These are phyloP conservation scores for Maccullochella peelii DNA, from an alignment of 2,113 vertebrate species.

Conservation along the genomic window DNA sequence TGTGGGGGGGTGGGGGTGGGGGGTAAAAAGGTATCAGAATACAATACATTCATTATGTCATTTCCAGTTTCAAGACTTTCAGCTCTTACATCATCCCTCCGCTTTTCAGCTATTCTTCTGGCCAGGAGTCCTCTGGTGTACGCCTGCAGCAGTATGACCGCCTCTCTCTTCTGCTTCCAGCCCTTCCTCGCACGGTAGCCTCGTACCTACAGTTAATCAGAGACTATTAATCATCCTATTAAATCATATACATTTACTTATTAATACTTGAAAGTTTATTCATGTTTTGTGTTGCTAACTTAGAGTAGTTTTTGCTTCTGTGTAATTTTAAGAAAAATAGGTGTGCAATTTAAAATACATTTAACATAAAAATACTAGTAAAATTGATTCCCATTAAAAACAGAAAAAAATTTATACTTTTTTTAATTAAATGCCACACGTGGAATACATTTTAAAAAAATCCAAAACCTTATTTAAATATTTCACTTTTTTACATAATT, in stretches of 20 bases:
- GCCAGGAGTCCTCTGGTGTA: slow-evolving; percentile 85
- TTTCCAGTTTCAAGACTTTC: neutral
- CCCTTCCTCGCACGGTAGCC: slow-evolving; percentile 83
- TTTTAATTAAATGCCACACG: neutral
- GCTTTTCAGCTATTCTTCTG: slow-evolving; percentile 69
- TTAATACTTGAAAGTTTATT: neutral
- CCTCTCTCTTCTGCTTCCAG: slow-evolving; percentile 78
- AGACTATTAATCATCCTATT: neutral
- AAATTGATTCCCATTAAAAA: neutral
- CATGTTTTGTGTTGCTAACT: neutral
- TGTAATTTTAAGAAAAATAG: neutral
- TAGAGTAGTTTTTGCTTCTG: neutral
- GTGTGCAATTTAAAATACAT: neutral
- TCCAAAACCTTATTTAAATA: neutral
- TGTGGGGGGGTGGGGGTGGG: neutral
- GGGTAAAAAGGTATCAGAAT: neutral
- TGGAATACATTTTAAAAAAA: neutral
- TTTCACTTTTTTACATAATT: too few species aligned
- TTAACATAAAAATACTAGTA: neutral
- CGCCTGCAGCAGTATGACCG: slow-evolving; percentile 85
- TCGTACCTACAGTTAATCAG: slow-evolving; percentile 75
- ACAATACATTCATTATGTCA: neutral
- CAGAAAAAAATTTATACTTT: too few species aligned
- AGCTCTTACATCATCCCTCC: slow-evolving; percentile 78
- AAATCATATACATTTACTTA: neutral